Evolutionary conservation across 2,113 vertebrate genomes (phyloP).

Genomic region (Felis catus): DNA sequence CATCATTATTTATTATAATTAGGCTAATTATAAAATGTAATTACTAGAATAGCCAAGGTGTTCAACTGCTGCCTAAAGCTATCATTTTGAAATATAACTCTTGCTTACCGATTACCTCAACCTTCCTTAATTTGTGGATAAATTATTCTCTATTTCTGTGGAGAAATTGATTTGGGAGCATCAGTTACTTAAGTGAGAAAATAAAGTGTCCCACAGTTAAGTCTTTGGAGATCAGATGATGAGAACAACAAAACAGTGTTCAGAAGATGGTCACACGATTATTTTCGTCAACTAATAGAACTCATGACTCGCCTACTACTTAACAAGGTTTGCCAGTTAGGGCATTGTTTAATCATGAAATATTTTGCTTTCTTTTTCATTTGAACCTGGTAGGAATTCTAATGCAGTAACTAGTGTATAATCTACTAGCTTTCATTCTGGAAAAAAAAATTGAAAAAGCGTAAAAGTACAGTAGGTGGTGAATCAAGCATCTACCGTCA

Average conservation of each 20-base stretch:
- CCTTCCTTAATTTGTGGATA: neutral
- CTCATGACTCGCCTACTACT: neutral
- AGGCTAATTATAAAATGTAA: conserved; percentile 35
- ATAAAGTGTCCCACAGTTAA: neutral
- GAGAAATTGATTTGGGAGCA: neutral
- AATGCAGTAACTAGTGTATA: neutral
- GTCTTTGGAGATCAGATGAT: neutral
- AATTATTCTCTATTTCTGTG: conserved; percentile 22
- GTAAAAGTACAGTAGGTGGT: neutral
- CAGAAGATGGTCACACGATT: neutral
- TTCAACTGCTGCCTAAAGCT: neutral
- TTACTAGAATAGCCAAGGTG: neutral
- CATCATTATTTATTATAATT: conserved; percentile 41
- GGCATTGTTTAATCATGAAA: neutral
- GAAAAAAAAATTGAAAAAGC: neutral
- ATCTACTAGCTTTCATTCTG: neutral
- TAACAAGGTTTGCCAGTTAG: neutral
- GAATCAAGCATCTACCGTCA: neutral
- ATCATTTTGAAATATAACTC: conserved; percentile 18
- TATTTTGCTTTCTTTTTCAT: neutral
- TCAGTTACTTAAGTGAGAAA: conserved; percentile 13
- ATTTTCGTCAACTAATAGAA: neutral
- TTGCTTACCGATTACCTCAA: neutral
- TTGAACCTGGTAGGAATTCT: neutral
- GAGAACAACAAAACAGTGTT: neutral